A percentile compares a stretch with the other conserved stretches of the same genome.
These are phyloP conservation scores for Caiman crocodilus DNA, from an alignment of 2,797 vertebrate genomes.

Conservation along the genomic window DNA sequence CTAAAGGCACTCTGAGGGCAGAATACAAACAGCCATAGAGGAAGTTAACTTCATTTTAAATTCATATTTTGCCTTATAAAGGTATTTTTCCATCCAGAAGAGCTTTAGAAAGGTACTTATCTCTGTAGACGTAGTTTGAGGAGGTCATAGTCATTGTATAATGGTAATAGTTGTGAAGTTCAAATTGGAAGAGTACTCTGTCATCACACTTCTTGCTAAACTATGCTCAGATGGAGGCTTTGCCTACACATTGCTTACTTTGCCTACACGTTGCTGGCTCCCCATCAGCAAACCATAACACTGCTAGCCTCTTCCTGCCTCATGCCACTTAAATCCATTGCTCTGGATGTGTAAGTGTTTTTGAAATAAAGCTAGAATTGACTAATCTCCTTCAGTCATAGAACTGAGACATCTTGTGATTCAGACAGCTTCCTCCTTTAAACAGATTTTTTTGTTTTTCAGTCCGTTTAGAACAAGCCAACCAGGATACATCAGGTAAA, in stretches of 20 bases:
- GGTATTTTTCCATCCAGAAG: too few relatives aligned
- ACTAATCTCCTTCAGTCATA: not conserved
- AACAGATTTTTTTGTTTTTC: not conserved
- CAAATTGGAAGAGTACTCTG: not conserved
- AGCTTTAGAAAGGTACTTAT: not conserved
- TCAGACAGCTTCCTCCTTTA: not conserved
- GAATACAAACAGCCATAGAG: too few relatives aligned
- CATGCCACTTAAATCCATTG: not conserved
- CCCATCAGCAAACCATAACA: not conserved
- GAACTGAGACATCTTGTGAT: not conserved
- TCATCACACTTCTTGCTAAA: not conserved
- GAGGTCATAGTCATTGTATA: not conserved
- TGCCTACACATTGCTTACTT: not conserved
- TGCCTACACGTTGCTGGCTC: not conserved
- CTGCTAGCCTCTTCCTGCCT: not conserved
- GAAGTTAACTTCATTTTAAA: too few relatives aligned
- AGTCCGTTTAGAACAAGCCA: not conserved
- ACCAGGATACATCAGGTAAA: not conserved
- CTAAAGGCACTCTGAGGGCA: too few relatives aligned
- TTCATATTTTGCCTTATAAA: too few relatives aligned
- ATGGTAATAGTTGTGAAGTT: not conserved
- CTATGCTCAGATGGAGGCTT: not conserved
- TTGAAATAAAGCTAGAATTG: not conserved
- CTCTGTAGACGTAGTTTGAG: not conserved
- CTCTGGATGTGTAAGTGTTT: not conserved